Evolutionary conservation across 2,113 vertebrate species (phyloP), one percentile per base, ranked within the genome.

Genomic region (Salminus brasiliensis): DNA sequence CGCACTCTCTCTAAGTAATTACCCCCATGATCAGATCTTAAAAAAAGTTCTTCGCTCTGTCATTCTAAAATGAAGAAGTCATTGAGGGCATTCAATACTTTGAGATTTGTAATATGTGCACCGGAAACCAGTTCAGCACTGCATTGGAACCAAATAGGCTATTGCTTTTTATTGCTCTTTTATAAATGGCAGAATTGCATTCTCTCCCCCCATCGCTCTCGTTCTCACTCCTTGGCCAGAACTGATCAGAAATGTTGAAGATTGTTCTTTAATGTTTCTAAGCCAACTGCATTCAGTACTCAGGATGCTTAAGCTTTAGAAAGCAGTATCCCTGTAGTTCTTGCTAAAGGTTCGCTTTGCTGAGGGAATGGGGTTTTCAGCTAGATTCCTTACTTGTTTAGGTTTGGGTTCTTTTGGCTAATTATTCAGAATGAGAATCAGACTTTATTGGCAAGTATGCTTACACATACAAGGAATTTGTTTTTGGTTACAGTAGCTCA

Each of bases 101-200:
- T 34, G 23, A 39, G 68, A 23, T 63, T 60, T 52, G 41, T 52
- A 39, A 68, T 57, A 30, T 36, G 12, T 39, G 9, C 57, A 12
- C 39, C 36, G n/a, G 43, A 60, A 30, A 60, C 32, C 21, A 52
- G 32, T 34, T 74, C 18, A 45, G n/a, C 59, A 78, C 34, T 70
- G 36, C 52, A 59, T 78, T 43, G 45, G n/a, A 66, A 34, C 3
- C 49, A 53, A 53, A 53, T 21, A 1, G 32, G 30, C 13, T 43
- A 13, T 16, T 67, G 49, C 43, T 70, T 30, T 47, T 25, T 60
- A 21, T 63, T 39, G 16, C 45, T 12, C 68, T 21, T 52, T 30
- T 18, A 11, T 27, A 52, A 71, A 52, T 53, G 52, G 47, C 45
- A 47, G 25, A 30, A 70, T 49, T 25, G 8, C 60, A 32, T 18